Base-by-base conservation (phyloP, 2,888 invertebrate genomes). In the Heterodera filipjevi region DNA sequence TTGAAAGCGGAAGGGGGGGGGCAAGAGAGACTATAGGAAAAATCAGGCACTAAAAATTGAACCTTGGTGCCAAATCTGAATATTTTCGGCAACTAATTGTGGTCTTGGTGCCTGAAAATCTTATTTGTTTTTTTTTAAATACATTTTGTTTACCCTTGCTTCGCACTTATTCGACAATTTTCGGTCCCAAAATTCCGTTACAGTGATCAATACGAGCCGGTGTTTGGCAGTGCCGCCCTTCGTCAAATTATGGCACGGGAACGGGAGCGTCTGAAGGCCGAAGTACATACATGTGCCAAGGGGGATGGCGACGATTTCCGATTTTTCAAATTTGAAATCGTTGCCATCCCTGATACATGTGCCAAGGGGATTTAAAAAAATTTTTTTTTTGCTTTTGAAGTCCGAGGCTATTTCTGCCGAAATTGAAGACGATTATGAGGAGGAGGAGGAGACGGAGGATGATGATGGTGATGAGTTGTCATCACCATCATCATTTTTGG, bases 191-290 rank as follows among this genome's bases (percentile, higher is more conserved):
- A 66, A 66, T 66, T 66, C 19, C 30, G 30, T 30, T 66, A 30
- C 64, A 74, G 64, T 53, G 74, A 64, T 35, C 74, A 53, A 22
- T 74, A 64, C 74, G 77, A 71, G 71, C 46, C 66, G 64, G 32
- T 71, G 32, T 49, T 71, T 22, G 76, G 46, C 64, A 72, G 59
- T 46, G 66, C 74, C 44, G 66, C 76, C 16, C 30, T 77, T 33
- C 72, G 72, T 27, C 6, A 44, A 33, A 68, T 77, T 32, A 49
- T 71, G 70, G 77, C 53, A 75, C 75, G 49, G 35, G 77, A 77
- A 68, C 39, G 77, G 22, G 59, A 75, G n/a, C 71, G 66, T 35
- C 74, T 71, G 39, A 59, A 49, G 66, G 44, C n/a, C 27, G 71
- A 70, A 35, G 74, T 76, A 27, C 12, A 44, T 8, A 49, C 19